A percentile compares a stretch with the other conserved stretches of the same genome.
phyloP scores from a whole-genome alignment of 2,113 vertebrate species.

The Lamprologus lemairii region DNA sequence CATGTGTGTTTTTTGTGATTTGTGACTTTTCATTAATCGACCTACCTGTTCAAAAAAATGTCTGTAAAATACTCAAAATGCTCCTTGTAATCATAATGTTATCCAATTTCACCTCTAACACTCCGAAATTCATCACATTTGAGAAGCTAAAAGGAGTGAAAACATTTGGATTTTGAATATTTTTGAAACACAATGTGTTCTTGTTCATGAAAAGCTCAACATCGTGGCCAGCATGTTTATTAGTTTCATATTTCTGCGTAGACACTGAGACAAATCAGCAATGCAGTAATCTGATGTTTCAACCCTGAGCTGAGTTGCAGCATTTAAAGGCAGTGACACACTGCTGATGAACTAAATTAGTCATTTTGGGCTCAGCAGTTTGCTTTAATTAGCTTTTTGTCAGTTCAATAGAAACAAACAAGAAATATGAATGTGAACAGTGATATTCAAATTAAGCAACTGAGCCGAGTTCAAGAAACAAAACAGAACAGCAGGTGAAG shows the following conservation, averaged over 20 bases:
- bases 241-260: background rate
- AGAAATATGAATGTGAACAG: background rate
- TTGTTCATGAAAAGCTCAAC: background rate
- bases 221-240: background rate
- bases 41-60: background rate
- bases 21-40: background rate
- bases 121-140: background rate
- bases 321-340: background rate
- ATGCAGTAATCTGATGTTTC: background rate
- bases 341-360: background rate
- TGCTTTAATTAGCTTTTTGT: constrained; percentile 15
- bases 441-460: background rate
- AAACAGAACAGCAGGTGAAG: constrained; percentile 20
- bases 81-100: background rate
- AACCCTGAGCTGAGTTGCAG: background rate
- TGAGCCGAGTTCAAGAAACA: background rate
- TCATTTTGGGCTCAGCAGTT: constrained; percentile 11
- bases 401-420: background rate
- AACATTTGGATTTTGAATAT: background rate
- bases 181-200: background rate
- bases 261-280: background rate
- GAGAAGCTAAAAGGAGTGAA: background rate
- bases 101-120: background rate
- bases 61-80: background rate
- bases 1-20: background rate